Conservation (phyloP, 92 coral and sea anemone species). For the Zoanthus sansibaricus region DNA sequence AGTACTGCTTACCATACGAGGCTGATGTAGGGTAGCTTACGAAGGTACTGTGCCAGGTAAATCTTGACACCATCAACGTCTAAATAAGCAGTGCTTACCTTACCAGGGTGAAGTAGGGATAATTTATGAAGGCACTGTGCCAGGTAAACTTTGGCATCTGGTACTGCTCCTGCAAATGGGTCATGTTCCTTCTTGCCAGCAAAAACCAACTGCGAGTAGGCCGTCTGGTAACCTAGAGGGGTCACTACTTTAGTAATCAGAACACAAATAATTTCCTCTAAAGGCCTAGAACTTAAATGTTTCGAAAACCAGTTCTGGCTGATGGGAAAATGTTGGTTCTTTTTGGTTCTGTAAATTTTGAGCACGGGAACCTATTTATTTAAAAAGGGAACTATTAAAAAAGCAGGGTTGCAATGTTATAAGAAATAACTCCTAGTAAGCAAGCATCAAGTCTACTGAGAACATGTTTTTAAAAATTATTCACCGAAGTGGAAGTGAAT, state of each 20-base stretch:
- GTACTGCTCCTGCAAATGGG: slow-evolving; percentile 86
- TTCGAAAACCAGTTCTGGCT: too few species aligned
- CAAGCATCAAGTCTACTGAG: too few species aligned
- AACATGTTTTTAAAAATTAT: too few species aligned
- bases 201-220: slow-evolving; percentile 92
- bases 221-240: slow-evolving; percentile 88
- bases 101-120: slow-evolving; percentile 85
- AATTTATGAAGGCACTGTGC: slow-evolving; percentile 90
- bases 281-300: too few species aligned
- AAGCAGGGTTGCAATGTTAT: too few species aligned
- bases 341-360: too few species aligned
- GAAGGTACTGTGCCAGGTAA: slow-evolving; percentile 88
- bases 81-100: slow-evolving; percentile 55
- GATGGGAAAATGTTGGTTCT: too few species aligned
- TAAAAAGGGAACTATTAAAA: too few species aligned
- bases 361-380: too few species aligned
- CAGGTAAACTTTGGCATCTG: slow-evolving; percentile 91
- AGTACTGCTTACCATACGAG: too few species aligned
- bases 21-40: not conserved
- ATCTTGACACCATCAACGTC: not conserved
- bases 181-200: slow-evolving; percentile 96
- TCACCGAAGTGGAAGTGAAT: too few species aligned
- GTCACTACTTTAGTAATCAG: not conserved
- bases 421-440: too few species aligned
- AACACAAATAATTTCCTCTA: not conserved